Base-by-base conservation (phyloP, 2,797 vertebrate species). In the Coccyzus lansbergi region DNA sequence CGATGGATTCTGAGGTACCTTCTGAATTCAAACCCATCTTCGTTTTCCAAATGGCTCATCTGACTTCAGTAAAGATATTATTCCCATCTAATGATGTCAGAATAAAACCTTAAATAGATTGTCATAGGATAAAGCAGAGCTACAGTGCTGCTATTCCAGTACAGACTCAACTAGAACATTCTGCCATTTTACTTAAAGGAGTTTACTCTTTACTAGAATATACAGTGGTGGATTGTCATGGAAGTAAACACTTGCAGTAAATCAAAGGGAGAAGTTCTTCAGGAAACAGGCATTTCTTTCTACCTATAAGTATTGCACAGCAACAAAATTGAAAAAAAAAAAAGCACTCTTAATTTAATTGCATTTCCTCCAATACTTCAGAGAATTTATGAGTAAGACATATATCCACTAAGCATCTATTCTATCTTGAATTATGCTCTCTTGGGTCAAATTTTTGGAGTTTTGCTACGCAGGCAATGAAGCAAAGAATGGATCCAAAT, bases 401-500 rank as follows among this genome's bases (percentile, higher is more conserved):
- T 58, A 93, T 90, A 86, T 88, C 90, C 94, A 85, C 62, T 49
- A 83, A 89, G 38, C 18, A 33, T 59, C 64, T 80, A 85, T 94
- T 93, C 80, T 36, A 55, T 88, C 83, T 91, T 95, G 92, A 94
- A 88, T 95, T 94, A 93, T 86, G 83, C 42, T 88, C 93, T 92
- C 91, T 56, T 85, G 89, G 87, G 93, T 93, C 51, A 87, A 58
- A 70, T 84, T 90, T 93, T 74, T 84, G 17, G 33, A 88, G 28
- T 81, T 92, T 85, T 72, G 83, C 55, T 80, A 44, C 49, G 65
- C 2, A 4, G 46, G 51, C 81, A 95, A 94, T 90, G 93, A 96
- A 92, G 91, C 71, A 90, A 90, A 92, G 58, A 94, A 93, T 95
- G 69, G 92, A 93, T 92, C 72, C 81, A 95, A 96, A 95, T 93